These are phyloP conservation scores for Oscheius sp. DNA, from an alignment of 2,888 invertebrate genomes.

Conservation along the genomic window DNA sequence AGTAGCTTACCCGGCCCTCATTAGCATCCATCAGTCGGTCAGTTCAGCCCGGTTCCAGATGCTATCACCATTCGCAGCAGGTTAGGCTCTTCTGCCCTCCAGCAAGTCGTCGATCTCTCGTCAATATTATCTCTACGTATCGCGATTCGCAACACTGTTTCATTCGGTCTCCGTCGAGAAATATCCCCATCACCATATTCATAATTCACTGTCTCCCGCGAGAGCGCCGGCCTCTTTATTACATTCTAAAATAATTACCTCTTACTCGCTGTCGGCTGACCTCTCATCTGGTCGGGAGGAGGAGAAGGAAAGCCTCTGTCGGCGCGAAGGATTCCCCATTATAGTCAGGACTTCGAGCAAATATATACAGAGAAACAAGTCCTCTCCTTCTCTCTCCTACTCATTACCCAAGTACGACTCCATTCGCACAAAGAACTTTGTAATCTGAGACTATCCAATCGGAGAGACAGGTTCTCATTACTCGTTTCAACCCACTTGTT, in stretches of 20 bases:
- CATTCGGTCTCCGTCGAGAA: constrained; percentile 12
- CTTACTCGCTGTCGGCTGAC: background rate
- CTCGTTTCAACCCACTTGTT: background rate
- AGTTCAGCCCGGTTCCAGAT: background rate
- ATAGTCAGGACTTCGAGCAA: constrained; percentile 12
- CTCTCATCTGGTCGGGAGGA: background rate
- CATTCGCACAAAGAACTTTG: constrained; percentile 15
- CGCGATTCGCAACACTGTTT: background rate
- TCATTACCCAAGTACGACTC: background rate
- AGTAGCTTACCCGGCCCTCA: constrained; percentile 3
- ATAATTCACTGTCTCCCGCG: constrained; percentile 21
- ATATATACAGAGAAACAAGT: constrained; percentile 1
- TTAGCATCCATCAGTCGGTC: background rate
- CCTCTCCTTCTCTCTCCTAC: background rate
- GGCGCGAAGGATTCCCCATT: constrained; percentile 12
- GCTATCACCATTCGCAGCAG: constrained; percentile 21
- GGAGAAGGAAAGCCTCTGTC: background rate
- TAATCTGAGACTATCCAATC: background rate
- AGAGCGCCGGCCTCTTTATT: constrained; percentile 13
- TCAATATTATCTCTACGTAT: background rate
- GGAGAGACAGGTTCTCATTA: too few species aligned
- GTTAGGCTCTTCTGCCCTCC: background rate
- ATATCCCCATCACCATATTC: constrained; percentile 28
- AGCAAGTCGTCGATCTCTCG: background rate
- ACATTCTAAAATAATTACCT: constrained; percentile 13